Evolutionary conservation across 2,888 invertebrate genomes (phyloP).

Genomic region (Platynereis dumerilii): DNA sequence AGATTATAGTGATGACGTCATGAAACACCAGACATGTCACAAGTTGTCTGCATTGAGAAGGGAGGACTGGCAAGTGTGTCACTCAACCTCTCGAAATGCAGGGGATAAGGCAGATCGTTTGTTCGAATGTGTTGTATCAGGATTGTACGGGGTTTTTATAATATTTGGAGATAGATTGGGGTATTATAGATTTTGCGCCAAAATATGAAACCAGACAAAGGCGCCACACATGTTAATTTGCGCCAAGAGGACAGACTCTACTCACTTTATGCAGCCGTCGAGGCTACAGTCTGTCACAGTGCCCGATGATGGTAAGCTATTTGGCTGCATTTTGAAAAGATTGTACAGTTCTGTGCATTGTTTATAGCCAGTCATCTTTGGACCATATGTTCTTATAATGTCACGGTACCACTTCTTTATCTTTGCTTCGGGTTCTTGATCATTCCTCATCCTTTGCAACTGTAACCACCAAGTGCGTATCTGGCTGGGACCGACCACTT

Average conservation of each 20-base stretch:
- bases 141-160: no score
- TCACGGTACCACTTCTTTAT: slow-evolving; percentile 19
- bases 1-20: no score
- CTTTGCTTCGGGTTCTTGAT: slow-evolving; percentile 1
- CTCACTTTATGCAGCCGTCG: slow-evolving; percentile 6
- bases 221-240: no score
- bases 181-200: no score
- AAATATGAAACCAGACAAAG: no score
- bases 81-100: no score
- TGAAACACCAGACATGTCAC: no score
- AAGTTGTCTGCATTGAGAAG: no score
- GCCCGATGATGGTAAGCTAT: neutral
- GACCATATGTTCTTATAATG: slow-evolving; percentile 15
- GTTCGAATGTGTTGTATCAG: no score
- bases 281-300: neutral
- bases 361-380: slow-evolving; percentile 16
- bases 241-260: neutral
- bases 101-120: no score
- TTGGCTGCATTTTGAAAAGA: slow-evolving; percentile 5
- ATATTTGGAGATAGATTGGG: no score
- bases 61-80: no score
- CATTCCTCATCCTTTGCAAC: slow-evolving; percentile 4
- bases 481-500: slow-evolving; percentile 10
- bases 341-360: slow-evolving; percentile 19
- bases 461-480: slow-evolving; percentile 7